Conservation (phyloP, 1,140 invertebrate genomes). For the Pteromalus puparum region DNA sequence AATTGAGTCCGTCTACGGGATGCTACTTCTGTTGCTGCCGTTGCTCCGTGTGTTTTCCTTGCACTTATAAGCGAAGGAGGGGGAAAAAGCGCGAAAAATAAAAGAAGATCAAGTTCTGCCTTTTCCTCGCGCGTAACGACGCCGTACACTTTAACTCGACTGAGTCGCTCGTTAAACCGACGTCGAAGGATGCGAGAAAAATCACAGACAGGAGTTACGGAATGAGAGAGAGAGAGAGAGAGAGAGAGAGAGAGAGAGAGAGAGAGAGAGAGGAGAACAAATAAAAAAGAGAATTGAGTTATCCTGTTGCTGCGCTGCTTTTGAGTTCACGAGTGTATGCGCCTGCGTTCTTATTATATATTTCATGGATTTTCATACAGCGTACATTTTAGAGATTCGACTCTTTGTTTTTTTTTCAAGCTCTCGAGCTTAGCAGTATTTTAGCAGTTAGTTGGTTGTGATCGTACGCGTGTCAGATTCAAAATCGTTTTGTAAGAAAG, state of each 20-base stretch:
- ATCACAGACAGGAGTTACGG: background rate
- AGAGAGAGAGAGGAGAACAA: too few species aligned
- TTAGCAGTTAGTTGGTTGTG: slow-evolving; percentile 1
- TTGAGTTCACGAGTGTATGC: background rate
- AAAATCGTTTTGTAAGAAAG: too few species aligned
- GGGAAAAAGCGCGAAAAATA: background rate
- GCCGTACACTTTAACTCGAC: background rate
- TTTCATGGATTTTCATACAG: too few species aligned
- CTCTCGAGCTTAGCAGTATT: background rate
- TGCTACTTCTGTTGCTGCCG: background rate
- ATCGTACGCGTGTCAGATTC: background rate
- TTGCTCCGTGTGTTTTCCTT: too few species aligned
- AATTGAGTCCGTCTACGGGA: background rate
- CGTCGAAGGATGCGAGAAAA: background rate
- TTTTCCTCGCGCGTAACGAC: background rate
- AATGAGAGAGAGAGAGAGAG: background rate
- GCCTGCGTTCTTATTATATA: too few species aligned
- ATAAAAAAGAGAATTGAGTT: background rate
- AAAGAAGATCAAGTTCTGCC: too few species aligned
- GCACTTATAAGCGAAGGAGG: background rate
- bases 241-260: too few species aligned
- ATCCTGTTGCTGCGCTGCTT: background rate
- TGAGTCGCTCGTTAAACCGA: slow-evolving; percentile 31
- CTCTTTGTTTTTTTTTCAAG: background rate
- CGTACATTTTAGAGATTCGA: too few species aligned